Evolutionary conservation across 2,888 invertebrate species (phyloP).

Genomic region (Dicycla oo): DNA sequence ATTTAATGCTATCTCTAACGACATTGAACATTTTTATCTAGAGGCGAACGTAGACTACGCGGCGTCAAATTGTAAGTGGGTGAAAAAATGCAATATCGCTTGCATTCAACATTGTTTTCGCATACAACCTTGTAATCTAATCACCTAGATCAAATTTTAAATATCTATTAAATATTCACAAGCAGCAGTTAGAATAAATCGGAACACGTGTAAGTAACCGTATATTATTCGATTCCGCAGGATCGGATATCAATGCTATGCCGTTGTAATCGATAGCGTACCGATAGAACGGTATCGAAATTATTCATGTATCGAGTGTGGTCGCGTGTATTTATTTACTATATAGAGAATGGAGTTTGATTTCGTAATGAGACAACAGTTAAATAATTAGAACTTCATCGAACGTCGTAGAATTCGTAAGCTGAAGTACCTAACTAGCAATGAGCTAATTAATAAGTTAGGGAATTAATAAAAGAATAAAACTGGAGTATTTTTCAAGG

Average conservation of each 20-base stretch:
- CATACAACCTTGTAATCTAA: slow-evolving; percentile 40
- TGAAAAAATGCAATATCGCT: slow-evolving; percentile 37
- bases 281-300: slow-evolving; percentile 64
- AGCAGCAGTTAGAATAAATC: slow-evolving; percentile 51
- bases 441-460: not conserved
- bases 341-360: not conserved
- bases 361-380: slow-evolving; percentile 15
- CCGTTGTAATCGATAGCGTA: slow-evolving; percentile 66
- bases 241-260: slow-evolving; percentile 69
- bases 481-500: not conserved
- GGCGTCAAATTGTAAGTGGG: slow-evolving; percentile 36
- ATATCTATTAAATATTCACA: slow-evolving; percentile 52
- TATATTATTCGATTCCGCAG: slow-evolving; percentile 64
- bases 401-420: not conserved
- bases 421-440: not conserved
- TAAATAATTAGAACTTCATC: not conserved
- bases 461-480: not conserved
- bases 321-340: slow-evolving; percentile 11
- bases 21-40: slow-evolving; percentile 32
- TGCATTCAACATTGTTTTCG: slow-evolving; percentile 17
- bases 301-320: slow-evolving; percentile 48
- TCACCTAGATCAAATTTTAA: slow-evolving; percentile 51
- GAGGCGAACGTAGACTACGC: slow-evolving; percentile 35
- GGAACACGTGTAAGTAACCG: slow-evolving; percentile 64
- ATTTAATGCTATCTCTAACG: slow-evolving; percentile 24